Percentiles rank a stretch among this genome's conserved stretches.
These are phyloP conservation scores for Amphipyra tragopoginis DNA, from an alignment of 2,888 invertebrate genomes.

Conservation along the genomic window DNA sequence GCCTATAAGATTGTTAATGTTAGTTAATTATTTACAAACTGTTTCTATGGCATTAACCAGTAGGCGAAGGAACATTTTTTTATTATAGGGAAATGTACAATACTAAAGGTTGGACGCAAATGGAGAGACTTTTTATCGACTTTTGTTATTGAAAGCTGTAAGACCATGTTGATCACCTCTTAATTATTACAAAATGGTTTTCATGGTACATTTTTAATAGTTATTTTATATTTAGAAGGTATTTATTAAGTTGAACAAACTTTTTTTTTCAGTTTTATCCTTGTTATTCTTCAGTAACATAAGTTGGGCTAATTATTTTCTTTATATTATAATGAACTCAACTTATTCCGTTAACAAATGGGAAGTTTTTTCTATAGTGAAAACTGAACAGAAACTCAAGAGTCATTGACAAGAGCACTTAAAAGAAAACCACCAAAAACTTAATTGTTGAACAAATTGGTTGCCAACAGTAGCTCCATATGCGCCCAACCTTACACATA, in stretches of 20 bases:
- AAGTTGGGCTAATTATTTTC: too few species aligned
- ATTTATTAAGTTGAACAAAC: too few species aligned
- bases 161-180: background rate
- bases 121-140: constrained; percentile 7
- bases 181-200: background rate
- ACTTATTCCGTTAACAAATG: too few species aligned
- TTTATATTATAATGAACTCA: too few species aligned
- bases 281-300: too few species aligned
- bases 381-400: too few species aligned
- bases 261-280: too few species aligned
- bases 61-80: constrained; percentile 65
- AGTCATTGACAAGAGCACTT: background rate
- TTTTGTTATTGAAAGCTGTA: background rate
- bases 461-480: constrained; percentile 10
- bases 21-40: constrained; percentile 58
- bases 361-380: too few species aligned
- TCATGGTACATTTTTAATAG: background rate
- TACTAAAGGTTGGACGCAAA: constrained; percentile 49
- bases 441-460: constrained; percentile 10
- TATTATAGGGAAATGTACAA: constrained; percentile 65
- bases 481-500: constrained; percentile 47
- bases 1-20: constrained; percentile 61
- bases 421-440: constrained; percentile 10
- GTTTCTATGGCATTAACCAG: constrained; percentile 45
- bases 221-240: too few species aligned